Evolutionary conservation across 1,140 invertebrate genomes (phyloP).

Genomic region (Euglossa dilemma): DNA sequence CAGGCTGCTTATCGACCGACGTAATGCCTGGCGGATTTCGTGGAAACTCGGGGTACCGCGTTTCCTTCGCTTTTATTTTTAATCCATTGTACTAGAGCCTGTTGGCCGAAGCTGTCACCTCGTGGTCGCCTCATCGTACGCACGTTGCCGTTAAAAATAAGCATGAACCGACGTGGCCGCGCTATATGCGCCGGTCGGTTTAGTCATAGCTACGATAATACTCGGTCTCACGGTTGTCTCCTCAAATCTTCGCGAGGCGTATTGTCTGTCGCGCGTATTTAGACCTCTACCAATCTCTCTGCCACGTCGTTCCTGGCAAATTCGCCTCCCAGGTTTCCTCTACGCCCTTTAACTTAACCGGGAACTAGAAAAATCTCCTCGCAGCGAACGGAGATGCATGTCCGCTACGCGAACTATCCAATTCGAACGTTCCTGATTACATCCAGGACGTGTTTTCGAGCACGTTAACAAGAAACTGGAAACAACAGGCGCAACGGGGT

Average conservation of each 20-base stretch:
- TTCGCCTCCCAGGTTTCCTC: no score
- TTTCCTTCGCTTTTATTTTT: not conserved
- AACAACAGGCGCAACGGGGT: not conserved
- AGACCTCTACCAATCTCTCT: no score
- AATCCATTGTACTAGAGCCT: not conserved
- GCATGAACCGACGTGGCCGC: not conserved
- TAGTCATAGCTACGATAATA: slow-evolving; percentile 12
- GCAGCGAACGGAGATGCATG: no score
- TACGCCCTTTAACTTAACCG: no score
- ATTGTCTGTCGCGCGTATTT: not conserved
- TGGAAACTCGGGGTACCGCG: no score
- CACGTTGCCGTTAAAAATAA: slow-evolving; percentile 15
- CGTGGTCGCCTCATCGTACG: not conserved
- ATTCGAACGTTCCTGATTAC: slow-evolving; percentile 11
- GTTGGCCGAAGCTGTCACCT: no score
- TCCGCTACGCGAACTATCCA: not conserved
- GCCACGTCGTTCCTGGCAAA: no score
- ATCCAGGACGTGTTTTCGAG: not conserved
- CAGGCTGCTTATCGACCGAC: no score
- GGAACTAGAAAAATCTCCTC: no score
- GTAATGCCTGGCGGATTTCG: no score
- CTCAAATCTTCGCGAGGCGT: not conserved
- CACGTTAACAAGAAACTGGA: slow-evolving; percentile 1
- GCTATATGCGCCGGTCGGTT: not conserved
- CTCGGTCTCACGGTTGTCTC: not conserved